Evolutionary conservation across 1,140 invertebrate genomes (phyloP).

Genomic region (Brachystomella parvula): DNA sequence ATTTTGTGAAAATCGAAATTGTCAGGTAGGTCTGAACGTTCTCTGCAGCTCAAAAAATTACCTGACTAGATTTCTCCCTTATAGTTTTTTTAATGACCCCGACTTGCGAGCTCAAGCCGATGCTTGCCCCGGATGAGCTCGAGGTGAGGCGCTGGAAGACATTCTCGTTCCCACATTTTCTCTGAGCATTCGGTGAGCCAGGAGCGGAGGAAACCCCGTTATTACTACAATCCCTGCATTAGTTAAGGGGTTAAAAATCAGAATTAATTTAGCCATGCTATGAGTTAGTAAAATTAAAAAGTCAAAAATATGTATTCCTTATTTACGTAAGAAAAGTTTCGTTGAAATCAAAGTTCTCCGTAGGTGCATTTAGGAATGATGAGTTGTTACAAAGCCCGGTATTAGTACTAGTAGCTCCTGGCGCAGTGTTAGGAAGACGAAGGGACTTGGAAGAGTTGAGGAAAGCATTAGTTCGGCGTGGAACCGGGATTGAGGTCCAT

Average conservation of each 20-base stretch:
- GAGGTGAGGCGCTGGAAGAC: constrained; percentile 73
- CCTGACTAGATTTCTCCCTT: background rate
- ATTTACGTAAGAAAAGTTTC: constrained; percentile 14
- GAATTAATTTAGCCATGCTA: no score
- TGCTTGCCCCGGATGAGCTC: constrained; percentile 48
- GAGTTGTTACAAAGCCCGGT: no score
- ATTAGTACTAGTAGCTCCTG: no score
- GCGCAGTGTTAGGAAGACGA: no score
- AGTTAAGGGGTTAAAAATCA: constrained; percentile 2
- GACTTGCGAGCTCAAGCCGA: constrained; percentile 52
- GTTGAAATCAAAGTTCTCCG: constrained; percentile 14
- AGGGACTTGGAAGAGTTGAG: no score
- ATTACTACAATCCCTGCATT: constrained; percentile 41
- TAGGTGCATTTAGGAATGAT: constrained; percentile 6
- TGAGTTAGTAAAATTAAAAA: no score
- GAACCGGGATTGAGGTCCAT: no score
- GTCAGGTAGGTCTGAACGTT: no score
- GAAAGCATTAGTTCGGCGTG: no score
- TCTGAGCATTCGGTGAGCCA: constrained; percentile 48
- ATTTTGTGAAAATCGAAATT: no score
- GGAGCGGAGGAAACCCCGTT: constrained; percentile 61
- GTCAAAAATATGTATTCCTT: background rate
- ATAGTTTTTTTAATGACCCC: constrained; percentile 42
- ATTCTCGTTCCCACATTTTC: constrained; percentile 53
- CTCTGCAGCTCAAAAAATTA: constrained; percentile 35